Percentiles rank a stretch among this genome's conserved stretches.
These are phyloP conservation scores for Yoshiicerus persimilis DNA, from an alignment of 1,140 invertebrate species.

Conservation along the genomic window DNA sequence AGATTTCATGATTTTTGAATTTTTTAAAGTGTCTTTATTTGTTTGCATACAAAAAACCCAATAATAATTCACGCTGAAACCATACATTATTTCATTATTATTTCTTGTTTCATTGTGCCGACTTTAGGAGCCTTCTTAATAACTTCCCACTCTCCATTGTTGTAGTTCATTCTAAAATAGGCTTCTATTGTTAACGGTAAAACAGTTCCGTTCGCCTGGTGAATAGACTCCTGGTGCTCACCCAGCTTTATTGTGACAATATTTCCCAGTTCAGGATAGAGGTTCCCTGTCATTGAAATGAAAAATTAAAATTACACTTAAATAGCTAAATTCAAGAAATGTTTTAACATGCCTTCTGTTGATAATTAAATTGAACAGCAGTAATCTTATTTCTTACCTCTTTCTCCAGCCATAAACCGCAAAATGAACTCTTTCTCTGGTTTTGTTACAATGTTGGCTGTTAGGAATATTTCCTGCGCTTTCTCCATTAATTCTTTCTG, in stretches of 20 bases:
- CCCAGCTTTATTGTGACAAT: conserved; percentile 90
- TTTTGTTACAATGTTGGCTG: conserved; percentile 90
- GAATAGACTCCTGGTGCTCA: conserved; percentile 79
- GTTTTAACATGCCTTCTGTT: too few relatives aligned
- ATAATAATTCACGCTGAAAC: too few relatives aligned
- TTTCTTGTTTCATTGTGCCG: too few relatives aligned
- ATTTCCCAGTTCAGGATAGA: conserved; percentile 88
- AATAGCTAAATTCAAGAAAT: neutral
- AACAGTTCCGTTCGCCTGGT: conserved; percentile 71
- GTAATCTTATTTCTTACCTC: too few relatives aligned
- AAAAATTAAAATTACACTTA: too few relatives aligned
- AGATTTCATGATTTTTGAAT: too few relatives aligned
- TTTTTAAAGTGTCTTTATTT: too few relatives aligned
- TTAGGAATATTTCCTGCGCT: conserved; percentile 96
- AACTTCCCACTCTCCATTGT: conserved; percentile 88
- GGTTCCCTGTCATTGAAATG: conserved; percentile 71
- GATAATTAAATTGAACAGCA: too few relatives aligned
- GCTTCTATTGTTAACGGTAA: conserved; percentile 81
- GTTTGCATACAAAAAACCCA: too few relatives aligned
- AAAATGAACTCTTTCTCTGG: conserved; percentile 96
- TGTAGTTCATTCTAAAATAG: conserved; percentile 96
- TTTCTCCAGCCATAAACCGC: conserved; percentile 95
- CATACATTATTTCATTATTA: too few relatives aligned
- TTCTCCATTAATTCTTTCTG: conserved; percentile 94
- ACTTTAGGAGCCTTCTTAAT: conserved; percentile 68